phyloP scores from a whole-genome alignment of 2,113 vertebrate genomes.

The Sander vitreus region DNA sequence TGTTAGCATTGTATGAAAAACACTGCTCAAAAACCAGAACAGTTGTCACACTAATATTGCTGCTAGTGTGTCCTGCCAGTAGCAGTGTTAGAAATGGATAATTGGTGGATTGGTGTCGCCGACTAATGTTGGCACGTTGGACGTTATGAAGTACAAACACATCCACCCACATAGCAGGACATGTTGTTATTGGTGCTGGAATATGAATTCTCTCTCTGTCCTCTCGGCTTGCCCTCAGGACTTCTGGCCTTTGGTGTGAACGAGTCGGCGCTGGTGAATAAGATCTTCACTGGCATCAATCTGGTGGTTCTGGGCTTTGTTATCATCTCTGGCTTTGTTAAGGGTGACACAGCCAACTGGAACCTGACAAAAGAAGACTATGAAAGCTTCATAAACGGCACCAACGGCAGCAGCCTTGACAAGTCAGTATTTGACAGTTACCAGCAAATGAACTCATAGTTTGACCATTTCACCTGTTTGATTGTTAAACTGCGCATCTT shows the following conservation, averaged over 20 bases:
- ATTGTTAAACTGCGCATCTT: not conserved
- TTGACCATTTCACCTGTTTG: not conserved
- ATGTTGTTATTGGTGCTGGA: constrained; percentile 36
- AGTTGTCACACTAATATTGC: constrained; percentile 48
- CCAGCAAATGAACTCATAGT: not conserved
- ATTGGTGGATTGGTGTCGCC: constrained; percentile 35
- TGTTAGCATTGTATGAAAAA: not conserved
- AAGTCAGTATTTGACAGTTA: constrained; percentile 46
- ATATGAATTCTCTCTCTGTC: constrained; percentile 15
- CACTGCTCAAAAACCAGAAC: constrained; percentile 16
- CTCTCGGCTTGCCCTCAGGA: constrained; percentile 75
- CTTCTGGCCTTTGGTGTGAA: constrained; percentile 94
- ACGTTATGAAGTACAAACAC: constrained; percentile 33
- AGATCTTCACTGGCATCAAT: constrained; percentile 95
- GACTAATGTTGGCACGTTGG: constrained; percentile 37
- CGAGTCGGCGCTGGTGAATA: constrained; percentile 94
- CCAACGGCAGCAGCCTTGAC: not conserved
- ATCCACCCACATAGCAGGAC: constrained; percentile 59
- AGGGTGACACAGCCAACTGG: constrained; percentile 92
- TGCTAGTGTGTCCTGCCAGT: constrained; percentile 28
- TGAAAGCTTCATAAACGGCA: constrained; percentile 31
- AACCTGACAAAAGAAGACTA: constrained; percentile 84
- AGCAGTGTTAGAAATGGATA: constrained; percentile 36
- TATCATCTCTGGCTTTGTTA: constrained; percentile 92
- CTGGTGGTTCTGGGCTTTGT: constrained; percentile 93